A percentile compares a stretch with the other conserved stretches of the same genome.
These are phyloP conservation scores for Formica selysi DNA, from an alignment of 1,140 invertebrate genomes.

Conservation along the genomic window DNA sequence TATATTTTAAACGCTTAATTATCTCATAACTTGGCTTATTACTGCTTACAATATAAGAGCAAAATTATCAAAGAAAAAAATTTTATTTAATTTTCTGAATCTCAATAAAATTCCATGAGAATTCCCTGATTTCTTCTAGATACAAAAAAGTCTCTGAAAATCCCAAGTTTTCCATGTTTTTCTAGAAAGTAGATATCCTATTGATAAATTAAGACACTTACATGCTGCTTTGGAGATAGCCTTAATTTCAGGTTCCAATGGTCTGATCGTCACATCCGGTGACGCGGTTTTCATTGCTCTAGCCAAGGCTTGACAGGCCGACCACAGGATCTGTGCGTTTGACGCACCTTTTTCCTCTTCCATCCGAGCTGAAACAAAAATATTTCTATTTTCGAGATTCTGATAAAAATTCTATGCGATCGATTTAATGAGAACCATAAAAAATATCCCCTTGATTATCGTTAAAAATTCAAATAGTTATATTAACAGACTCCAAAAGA, in stretches of 20 bases:
- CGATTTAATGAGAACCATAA: background rate
- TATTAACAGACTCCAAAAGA: background rate
- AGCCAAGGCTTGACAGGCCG: constrained; percentile 94
- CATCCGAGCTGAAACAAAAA: constrained; percentile 89
- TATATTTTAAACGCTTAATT: too few relatives aligned
- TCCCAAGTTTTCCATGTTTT: too few relatives aligned
- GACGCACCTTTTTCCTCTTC: constrained; percentile 92
- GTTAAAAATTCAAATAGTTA: constrained; percentile 43
- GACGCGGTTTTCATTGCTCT: constrained; percentile 90
- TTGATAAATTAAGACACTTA: constrained; percentile 81
- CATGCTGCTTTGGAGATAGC: constrained; percentile 90
- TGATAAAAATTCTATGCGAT: background rate
- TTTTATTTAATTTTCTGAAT: too few relatives aligned
- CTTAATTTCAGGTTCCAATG: constrained; percentile 91
- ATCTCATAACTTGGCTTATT: too few relatives aligned
- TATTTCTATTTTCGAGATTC: background rate
- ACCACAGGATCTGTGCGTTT: constrained; percentile 96
- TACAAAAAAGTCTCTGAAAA: too few relatives aligned
- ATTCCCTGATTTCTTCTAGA: too few relatives aligned
- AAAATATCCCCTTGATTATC: background rate
- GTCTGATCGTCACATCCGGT: constrained; percentile 88
- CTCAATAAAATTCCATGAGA: too few relatives aligned
- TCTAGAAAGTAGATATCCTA: too few relatives aligned
- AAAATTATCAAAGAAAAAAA: too few relatives aligned
- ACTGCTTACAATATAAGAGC: too few relatives aligned